Evolutionary conservation across 2,113 vertebrate species (phyloP), one percentile per base, ranked within the genome.

Genomic region (Strix aluco): DNA sequence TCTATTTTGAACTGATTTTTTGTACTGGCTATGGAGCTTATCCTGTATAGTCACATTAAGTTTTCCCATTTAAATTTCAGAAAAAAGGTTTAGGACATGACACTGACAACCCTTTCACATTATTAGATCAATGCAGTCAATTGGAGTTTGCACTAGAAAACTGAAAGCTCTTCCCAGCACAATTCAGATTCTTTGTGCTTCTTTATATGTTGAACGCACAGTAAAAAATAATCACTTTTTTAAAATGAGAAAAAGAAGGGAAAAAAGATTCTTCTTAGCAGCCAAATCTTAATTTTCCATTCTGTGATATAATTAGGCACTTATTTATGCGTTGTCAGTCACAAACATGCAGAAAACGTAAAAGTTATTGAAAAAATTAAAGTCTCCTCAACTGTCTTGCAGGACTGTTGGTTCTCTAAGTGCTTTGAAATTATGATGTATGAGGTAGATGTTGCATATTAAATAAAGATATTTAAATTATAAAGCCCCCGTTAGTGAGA

Each of bases 351-450:
- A 98, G 91, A 93, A 97, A 96, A 97, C 67, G 84, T 98, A 97
- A 94, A 98, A 98, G 97, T 98, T 98, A 98, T 92, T 96, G 95
- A 92, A 98, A 97, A 98, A 98, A 98, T 96, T 97, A 97, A 98
- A 98, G 96, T 97, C 97, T 94, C 97, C 94, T 97, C 96, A 96
- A 94, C 95, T 91, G 94, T 98, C 96, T 97, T 97, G 91, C 96
- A 98, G 96, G 97, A 98, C 97, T 97, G 96, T 96, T 98, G 97
- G 97, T 96, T 99, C 98, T 98, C 98, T 99, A 99, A 99, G 99
- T 99, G 99, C 99, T 99, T 99, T 99, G 98, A 99, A 99, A 99
- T 99, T 98, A 99, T 99, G 99, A 99, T 99, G 98, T 98, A 99
- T 98, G 98, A 97, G 98, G 97, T 98, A 98, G 98, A 98, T 97